phyloP scores from a whole-genome alignment of 1,140 invertebrate genomes.

The Streblospio benedicti region DNA sequence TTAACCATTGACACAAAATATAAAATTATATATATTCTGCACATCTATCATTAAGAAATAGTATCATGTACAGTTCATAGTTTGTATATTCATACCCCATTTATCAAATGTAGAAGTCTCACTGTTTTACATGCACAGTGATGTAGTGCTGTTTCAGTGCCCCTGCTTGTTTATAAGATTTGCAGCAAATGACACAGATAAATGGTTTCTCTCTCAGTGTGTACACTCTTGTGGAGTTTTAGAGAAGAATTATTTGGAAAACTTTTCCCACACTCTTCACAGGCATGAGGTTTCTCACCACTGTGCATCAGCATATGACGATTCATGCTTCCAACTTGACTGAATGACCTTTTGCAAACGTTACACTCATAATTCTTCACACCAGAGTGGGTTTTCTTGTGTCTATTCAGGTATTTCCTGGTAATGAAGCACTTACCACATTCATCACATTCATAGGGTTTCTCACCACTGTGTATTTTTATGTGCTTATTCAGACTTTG shows the following conservation, averaged over 20 bases:
- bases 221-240: conserved; percentile 67
- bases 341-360: conserved; percentile 24
- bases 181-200: conserved; percentile 64
- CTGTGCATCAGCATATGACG: conserved; percentile 18
- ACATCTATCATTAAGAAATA: no score
- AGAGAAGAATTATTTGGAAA: conserved; percentile 82
- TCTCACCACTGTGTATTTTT: conserved; percentile 22
- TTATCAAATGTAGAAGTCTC: no score
- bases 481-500: conserved; percentile 15
- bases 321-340: conserved; percentile 13
- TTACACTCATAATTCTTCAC: conserved; percentile 26
- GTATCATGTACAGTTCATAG: no score
- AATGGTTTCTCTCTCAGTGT: conserved; percentile 74
- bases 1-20: no score
- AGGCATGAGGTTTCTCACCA: conserved; percentile 32
- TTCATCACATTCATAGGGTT: conserved; percentile 23
- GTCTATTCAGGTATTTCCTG: conserved; percentile 23
- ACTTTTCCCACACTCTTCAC: conserved; percentile 75
- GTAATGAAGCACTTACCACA: conserved; percentile 24
- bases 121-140: no score
- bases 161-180: conserved; percentile 31
- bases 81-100: no score
- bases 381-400: conserved; percentile 28
- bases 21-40: no score
- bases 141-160: no score